Conservation (phyloP, 2,888 invertebrate genomes). For the Luperina nickerlii region DNA sequence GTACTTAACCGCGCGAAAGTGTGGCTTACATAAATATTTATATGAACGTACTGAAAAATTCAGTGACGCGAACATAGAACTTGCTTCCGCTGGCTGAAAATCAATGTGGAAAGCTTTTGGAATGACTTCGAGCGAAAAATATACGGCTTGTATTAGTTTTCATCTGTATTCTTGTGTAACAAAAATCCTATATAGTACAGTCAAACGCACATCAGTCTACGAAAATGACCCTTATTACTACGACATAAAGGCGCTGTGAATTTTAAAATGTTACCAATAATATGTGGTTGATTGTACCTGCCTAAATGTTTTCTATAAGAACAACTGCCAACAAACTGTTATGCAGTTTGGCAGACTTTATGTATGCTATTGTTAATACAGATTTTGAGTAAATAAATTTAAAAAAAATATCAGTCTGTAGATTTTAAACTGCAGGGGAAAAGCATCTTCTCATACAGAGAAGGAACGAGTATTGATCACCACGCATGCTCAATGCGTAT, state of each 20-base stretch:
- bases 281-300: no score
- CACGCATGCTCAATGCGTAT: no score
- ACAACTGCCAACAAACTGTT: no score
- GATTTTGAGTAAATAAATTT: no score
- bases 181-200: not conserved
- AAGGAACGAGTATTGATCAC: not conserved
- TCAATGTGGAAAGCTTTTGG: conserved; percentile 56
- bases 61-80: conserved; percentile 57
- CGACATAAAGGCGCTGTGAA: not conserved
- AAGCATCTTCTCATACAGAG: no score
- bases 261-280: not conserved
- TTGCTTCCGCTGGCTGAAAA: conserved; percentile 54
- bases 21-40: conserved; percentile 57
- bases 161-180: not conserved
- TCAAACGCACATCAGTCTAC: not conserved
- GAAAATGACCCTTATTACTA: not conserved
- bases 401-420: not conserved
- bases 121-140: conserved; percentile 46
- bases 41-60: conserved; percentile 62
- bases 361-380: no score
- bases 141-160: conserved; percentile 37
- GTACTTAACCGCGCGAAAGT: conserved; percentile 33
- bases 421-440: not conserved
- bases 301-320: no score
- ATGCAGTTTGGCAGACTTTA: no score